Evolutionary conservation across 2,888 invertebrate species (phyloP), one percentile per base, ranked within the genome.

Genomic region (Lasioglossum lativentre): DNA sequence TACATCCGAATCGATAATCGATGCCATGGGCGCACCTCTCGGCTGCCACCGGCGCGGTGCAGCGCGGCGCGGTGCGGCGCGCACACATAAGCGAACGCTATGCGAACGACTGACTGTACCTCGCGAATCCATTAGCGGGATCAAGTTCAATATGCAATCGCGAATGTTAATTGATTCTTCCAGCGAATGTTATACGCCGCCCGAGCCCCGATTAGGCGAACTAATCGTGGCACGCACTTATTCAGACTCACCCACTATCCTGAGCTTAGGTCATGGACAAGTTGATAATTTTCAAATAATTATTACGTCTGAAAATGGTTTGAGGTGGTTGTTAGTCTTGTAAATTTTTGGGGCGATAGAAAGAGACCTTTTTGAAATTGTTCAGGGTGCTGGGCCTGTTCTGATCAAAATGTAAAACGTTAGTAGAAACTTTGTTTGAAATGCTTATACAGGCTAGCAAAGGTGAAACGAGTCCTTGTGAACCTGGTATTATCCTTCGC

Each of bases 1-100:
- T 92, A 86, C 90, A 89, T 81, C 75, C 86, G 66, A 91, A 91
- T 92, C 90, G 87, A 91, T 92, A 92, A 92, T 92, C 90, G 86
- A 91, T 90, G 74, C 59, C 71, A 74, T 59, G 75, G 74, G 71
- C 76, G 76, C 80, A 83, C 74, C 78, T 83, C n/a, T 75, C 70
- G 34, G 40, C 2, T 6, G 5, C 30, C 30, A 30, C 16, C 27
- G 72, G 76, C 75, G 23, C 47, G n/a, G n/a, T n/a, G n/a, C n/a
- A 23, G 82, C 66, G 77, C 68, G 77, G n/a, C n/a, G n/a, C 27
- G 72, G 76, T 73, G 23, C 47, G 47, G 82, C 66, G 77, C 68
- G 77, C 45, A 79, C 72, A 47, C 78, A 6, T n/a, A 10, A 34
- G 45, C 30, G 10, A 27, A 75, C 47, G 47, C 52, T 52, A 52